These are phyloP conservation scores for Nemopilema nomurai DNA, from an alignment of 30 jellyfish, hydroid and myxozoan species.

Conservation along the genomic window DNA sequence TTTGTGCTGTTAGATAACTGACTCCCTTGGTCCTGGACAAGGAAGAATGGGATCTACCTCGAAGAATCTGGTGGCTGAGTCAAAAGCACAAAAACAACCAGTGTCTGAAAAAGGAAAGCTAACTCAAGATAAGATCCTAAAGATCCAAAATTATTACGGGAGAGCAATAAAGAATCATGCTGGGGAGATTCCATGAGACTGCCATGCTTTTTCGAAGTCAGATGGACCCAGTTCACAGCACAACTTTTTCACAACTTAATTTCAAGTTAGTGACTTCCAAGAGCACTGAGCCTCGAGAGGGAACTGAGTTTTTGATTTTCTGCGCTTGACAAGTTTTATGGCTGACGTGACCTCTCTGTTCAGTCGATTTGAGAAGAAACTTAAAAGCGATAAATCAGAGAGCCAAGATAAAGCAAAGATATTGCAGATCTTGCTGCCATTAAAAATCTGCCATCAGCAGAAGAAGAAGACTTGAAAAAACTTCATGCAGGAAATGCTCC, in stretches of 20 bases:
- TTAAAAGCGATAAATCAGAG: constrained; percentile 21
- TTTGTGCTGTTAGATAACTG: too few relatives aligned
- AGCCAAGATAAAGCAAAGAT: constrained; percentile 24
- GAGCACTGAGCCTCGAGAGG: constrained; percentile 39
- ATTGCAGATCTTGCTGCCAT: constrained; percentile 38
- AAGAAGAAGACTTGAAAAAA: constrained; percentile 29
- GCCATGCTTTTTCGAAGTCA: constrained; percentile 18
- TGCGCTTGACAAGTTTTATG: constrained; percentile 20
- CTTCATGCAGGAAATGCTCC: constrained; percentile 28
- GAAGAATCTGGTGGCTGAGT: too few relatives aligned
- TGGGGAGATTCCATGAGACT: too few relatives aligned
- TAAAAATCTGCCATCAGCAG: constrained; percentile 43
- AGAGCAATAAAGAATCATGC: too few relatives aligned
- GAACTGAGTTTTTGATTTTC: constrained; percentile 5
- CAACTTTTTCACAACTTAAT: constrained; percentile 22
- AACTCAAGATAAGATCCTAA: too few relatives aligned
- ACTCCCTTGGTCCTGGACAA: too few relatives aligned
- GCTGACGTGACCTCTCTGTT: constrained; percentile 32
- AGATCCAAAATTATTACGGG: too few relatives aligned
- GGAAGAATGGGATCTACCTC: too few relatives aligned
- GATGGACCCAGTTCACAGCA: constrained; percentile 47
- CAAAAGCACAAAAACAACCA: too few relatives aligned
- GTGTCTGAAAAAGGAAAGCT: too few relatives aligned
- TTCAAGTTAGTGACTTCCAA: constrained; percentile 24
- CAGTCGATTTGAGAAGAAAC: constrained; percentile 30